Percentiles rank a stretch among this genome's conserved stretches.
phyloP scores from a whole-genome alignment of 1,140 invertebrate genomes.

The Drosophila melanica region DNA sequence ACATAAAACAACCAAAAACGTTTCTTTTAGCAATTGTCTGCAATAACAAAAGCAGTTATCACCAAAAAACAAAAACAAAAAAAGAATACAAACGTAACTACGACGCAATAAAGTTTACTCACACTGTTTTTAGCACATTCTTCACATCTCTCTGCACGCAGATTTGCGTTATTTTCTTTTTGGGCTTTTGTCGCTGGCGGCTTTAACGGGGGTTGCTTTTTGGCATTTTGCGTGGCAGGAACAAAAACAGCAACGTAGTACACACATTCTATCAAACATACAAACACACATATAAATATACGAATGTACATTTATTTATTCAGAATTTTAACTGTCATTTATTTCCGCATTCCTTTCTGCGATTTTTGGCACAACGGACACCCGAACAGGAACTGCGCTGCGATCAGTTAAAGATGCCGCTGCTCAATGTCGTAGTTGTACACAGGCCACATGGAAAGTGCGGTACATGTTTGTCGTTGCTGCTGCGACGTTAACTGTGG shows the following conservation, averaged over 20 bases:
- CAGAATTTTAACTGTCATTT: constrained; percentile 16
- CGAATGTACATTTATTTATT: constrained; percentile 8
- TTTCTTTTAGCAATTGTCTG: constrained; percentile 61
- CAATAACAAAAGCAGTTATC: constrained; percentile 46
- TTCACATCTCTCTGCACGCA: constrained; percentile 21
- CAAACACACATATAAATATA: background rate
- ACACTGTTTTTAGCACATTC: constrained; percentile 49
- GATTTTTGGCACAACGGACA: constrained; percentile 7
- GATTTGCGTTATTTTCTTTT: constrained; percentile 44
- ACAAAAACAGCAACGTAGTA: constrained; percentile 38
- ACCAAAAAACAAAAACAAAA: constrained; percentile 26
- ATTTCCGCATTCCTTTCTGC: constrained; percentile 13
- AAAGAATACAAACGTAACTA: constrained; percentile 61
- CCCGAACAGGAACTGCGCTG: constrained; percentile 45
- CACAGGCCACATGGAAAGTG: constrained; percentile 76
- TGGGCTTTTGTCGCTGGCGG: constrained; percentile 23
- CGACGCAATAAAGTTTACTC: constrained; percentile 82
- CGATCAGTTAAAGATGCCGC: constrained; percentile 79
- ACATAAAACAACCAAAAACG: constrained; percentile 40
- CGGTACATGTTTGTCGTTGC: constrained; percentile 34
- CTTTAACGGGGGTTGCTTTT: constrained; percentile 48
- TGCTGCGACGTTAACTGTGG: constrained; percentile 29
- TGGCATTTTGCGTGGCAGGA: constrained; percentile 34
- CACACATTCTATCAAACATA: background rate
- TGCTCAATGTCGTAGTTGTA: constrained; percentile 73